Base-by-base conservation (phyloP, 2,113 vertebrate species). In the Rissa tridactyla region DNA sequence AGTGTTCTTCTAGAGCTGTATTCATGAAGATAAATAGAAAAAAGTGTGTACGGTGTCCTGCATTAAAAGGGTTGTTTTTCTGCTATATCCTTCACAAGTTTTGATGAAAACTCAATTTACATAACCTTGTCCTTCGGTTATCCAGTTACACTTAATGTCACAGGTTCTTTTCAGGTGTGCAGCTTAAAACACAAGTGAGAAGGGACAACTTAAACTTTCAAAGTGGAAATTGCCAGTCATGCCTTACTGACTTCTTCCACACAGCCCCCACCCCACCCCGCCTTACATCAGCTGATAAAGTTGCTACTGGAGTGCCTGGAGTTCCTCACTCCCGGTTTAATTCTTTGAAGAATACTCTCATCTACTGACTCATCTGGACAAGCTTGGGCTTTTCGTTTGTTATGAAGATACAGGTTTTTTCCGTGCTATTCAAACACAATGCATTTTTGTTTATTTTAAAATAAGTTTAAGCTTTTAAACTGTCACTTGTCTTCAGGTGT, bases 401-500 rank as follows among this genome's bases (percentile, higher is more conserved):
- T 40, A 30, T 5, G 44, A 88, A 89, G 57, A 46, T 72, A 32
- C 15, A 57, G 17, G 13, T 40, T 88, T 57, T 69, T 62, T 65
- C 66, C 92, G 14, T 70, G 21, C 64, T 92, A 58, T 52, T 96
- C 51, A 82, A n/a, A 66, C 65, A 65, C 42, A 32, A 3, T 25
- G 34, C 40, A 65, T 58, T 90, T 77, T 84, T 47, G 42, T 8
- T 85, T 46, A 32, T 83, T 87, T 81, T 49, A 38, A 87, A 49
- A 15, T 10, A 82, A 76, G 15, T 76, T 90, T n/a, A 54, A 75
- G 15, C 27, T 91, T 71, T 85, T 73, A 78, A 86, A 79, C 57
- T 55, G 26, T 64, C 62, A 6, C 75, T 86, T 86, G 13, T 81
- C 95, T 96, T 13, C 95, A 99, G 99, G 99, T 97, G 99, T 99